Evolutionary conservation across 2,888 invertebrate species (phyloP).

Genomic region (Trissonchulus latispiculum): DNA sequence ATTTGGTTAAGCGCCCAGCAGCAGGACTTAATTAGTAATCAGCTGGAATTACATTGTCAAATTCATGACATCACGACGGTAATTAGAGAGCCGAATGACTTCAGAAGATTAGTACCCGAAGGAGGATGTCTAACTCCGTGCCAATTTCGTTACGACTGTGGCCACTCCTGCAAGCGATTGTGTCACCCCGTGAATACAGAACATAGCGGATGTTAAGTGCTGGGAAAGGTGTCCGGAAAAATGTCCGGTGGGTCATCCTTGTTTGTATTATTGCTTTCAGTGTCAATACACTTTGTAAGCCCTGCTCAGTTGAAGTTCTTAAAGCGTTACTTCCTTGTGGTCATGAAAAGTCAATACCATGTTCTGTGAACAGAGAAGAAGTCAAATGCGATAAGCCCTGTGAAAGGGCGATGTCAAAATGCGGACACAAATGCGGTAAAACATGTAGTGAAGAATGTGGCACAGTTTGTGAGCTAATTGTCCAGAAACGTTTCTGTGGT

Average conservation of each 20-base stretch:
- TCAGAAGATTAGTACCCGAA: conserved; percentile 36
- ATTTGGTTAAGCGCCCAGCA: conserved; percentile 19
- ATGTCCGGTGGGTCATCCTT: conserved; percentile 52
- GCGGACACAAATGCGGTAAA: conserved; percentile 52
- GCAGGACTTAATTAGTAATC: conserved; percentile 38
- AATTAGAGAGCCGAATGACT: conserved; percentile 19
- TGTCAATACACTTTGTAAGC: conserved; percentile 29
- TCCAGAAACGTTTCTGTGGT: conserved; percentile 32
- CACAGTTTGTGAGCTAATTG: conserved; percentile 27
- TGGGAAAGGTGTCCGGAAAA: conserved; percentile 47
- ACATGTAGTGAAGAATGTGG: conserved; percentile 46
- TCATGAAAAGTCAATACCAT: conserved; percentile 28
- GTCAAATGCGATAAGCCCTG: conserved; percentile 36
- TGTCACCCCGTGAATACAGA: conserved; percentile 56
- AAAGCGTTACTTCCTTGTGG: conserved; percentile 33
- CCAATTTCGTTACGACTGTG: conserved; percentile 52
- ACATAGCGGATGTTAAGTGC: conserved; percentile 52
- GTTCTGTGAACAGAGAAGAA: conserved; percentile 27
- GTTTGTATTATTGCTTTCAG: conserved; percentile 52
- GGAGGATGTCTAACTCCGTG: conserved; percentile 57
- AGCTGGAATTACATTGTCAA: conserved; percentile 46
- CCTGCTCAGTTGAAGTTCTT: conserved; percentile 30
- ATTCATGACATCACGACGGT: conserved; percentile 21
- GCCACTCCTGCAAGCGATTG: conserved; percentile 54
- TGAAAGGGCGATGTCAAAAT: conserved; percentile 45